These are phyloP conservation scores for Clavelina lepadiformis DNA, from an alignment of 23 tunicate species.

Conservation along the genomic window DNA sequence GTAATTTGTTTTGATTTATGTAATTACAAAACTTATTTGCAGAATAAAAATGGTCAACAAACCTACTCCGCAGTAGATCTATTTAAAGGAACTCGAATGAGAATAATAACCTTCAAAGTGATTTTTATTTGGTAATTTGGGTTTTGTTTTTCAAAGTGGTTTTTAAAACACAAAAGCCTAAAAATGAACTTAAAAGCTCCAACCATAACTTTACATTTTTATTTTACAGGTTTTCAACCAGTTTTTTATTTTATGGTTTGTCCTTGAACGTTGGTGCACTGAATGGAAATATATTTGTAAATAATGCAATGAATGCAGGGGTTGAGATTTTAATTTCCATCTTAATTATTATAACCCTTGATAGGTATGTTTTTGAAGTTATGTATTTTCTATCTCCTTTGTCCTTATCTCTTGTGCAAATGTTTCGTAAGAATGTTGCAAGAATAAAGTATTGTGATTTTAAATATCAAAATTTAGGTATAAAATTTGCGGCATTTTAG, in stretches of 20 bases:
- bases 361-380: background rate
- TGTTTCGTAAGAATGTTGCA: no score
- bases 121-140: slow-evolving; percentile 5
- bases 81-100: slow-evolving; percentile 4
- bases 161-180: no score
- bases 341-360: background rate
- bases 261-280: slow-evolving; percentile 8
- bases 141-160: no score
- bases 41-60: no score
- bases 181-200: no score
- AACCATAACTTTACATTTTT: background rate
- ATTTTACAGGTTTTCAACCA: slow-evolving; percentile 3
- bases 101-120: background rate
- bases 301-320: slow-evolving; percentile 7
- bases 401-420: no score
- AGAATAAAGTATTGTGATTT: no score
- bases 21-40: no score
- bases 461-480: no score
- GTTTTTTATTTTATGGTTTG: slow-evolving; percentile 9
- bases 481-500: background rate
- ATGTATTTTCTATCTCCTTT: no score
- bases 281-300: slow-evolving; percentile 7
- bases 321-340: slow-evolving; percentile 1
- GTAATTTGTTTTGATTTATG: no score
- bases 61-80: slow-evolving; percentile 4